phyloP scores from a whole-genome alignment of 2,113 vertebrate species.

The Ailuropoda melanoleuca region DNA sequence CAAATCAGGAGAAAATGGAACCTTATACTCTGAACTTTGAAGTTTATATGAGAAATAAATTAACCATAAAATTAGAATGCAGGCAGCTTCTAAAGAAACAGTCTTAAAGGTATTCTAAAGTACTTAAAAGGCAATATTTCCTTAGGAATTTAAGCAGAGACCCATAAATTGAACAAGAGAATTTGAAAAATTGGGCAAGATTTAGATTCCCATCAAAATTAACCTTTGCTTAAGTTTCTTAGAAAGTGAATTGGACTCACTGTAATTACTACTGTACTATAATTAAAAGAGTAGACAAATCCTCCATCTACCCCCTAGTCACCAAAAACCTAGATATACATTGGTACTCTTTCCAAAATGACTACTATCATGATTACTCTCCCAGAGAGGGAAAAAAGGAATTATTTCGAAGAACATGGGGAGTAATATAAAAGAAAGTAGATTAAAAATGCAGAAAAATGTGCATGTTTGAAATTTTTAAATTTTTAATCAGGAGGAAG shows the following conservation, averaged over 20 bases:
- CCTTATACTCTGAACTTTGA: constrained; percentile 11
- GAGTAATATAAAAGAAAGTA: neutral
- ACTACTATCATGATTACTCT: neutral
- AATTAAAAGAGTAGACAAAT: neutral
- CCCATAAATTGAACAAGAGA: neutral
- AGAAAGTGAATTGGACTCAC: neutral
- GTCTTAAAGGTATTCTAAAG: constrained; percentile 27
- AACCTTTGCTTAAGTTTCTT: neutral
- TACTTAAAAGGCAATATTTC: constrained; percentile 37
- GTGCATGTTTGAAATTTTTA: neutral
- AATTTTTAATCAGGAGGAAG: neutral
- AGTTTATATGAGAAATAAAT: constrained; percentile 39
- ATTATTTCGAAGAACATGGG: neutral
- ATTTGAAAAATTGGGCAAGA: neutral
- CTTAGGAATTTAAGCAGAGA: constrained; percentile 38
- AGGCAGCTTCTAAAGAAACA: neutral
- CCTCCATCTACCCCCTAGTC: neutral
- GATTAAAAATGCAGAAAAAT: neutral
- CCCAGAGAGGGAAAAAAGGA: neutral
- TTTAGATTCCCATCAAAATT: constrained; percentile 12
- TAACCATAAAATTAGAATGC: constrained; percentile 43
- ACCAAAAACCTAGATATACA: neutral
- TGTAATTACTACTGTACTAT: neutral
- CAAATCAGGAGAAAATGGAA: neutral
- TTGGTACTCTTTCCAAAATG: neutral